Evolutionary conservation across 2,888 invertebrate species (phyloP), one percentile per base, ranked within the genome.

Genomic region (Ormyrus pomaceus): DNA sequence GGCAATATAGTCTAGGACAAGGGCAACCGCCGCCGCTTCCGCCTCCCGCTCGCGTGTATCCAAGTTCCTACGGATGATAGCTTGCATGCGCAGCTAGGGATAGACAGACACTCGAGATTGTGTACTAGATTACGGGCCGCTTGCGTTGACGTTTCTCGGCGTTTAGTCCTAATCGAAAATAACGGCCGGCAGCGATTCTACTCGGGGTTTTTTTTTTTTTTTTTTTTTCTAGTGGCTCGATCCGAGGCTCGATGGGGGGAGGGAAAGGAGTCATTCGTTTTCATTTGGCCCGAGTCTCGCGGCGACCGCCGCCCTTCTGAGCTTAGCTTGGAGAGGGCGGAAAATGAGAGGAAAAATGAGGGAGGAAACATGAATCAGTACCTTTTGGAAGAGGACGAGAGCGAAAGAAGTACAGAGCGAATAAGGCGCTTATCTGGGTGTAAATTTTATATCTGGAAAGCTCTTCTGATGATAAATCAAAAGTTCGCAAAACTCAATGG

Each of bases 151-250:
- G 34, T 6, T 81, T 81, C 55, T 65, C 81, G 72, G 72, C 79
- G 73, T 83, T 78, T 82, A 82, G 58, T 65, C 72, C 69, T 82
- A 82, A 84, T 84, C 82, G 82, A 83, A 82, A 83, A 74, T 83
- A 82, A 82, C 83, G 80, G 79, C 46, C 59, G 64, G 10, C 46
- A 6, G 19, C 56, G 5, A 6, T 45, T 62, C 53, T 56, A 53
- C 45, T 6, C 53, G 55, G 58, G 70, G 19, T n/a, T n/a, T n/a
- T 13, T 13, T 13, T 13, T 13, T 13, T 13, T 13, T 13, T 19
- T 19, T 19, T 19, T 19, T 19, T 19, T 19, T 19, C 19, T 19
- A 19, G 19, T 19, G 19, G 19, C 19, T 19, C 9, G 50, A 69
- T 76, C 58, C 79, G 59, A 34, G 56, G n/a, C 7, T 19, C 48